A percentile compares a stretch with the other conserved stretches of the same genome.
Conservation (phyloP, 2,797 vertebrate genomes). For the Spinus pinus region DNA sequence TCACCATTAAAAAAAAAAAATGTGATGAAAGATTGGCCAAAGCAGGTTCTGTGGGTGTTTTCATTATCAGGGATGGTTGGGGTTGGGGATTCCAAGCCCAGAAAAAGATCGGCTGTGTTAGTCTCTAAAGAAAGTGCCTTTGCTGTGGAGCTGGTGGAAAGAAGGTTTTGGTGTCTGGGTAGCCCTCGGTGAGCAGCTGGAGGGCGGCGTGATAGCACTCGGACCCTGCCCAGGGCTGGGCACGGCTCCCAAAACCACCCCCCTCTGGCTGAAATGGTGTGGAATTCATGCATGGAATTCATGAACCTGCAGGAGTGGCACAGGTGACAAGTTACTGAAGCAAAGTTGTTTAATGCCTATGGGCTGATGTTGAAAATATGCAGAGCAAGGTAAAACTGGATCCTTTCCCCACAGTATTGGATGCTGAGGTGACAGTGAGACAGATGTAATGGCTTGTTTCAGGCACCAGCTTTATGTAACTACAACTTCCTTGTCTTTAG, state of each 20-base stretch:
- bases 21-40: background rate
- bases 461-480: background rate
- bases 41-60: background rate
- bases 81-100: background rate
- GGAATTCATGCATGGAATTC: background rate
- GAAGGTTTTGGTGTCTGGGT: background rate
- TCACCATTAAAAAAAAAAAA: too few species aligned
- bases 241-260: background rate
- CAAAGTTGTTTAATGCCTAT: background rate
- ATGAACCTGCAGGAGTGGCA: background rate
- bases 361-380: background rate
- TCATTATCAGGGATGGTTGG: background rate
- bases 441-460: background rate
- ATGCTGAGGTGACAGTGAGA: background rate
- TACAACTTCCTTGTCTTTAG: background rate
- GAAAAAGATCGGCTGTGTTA: background rate
- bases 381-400: background rate
- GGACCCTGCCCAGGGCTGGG: background rate
- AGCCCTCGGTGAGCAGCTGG: background rate
- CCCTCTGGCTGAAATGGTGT: background rate
- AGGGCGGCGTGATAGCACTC: background rate
- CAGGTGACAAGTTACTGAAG: accelerated
- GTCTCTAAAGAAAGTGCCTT: background rate
- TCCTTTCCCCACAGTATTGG: accelerated
- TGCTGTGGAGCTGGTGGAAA: background rate